Conservation (phyloP, 2,797 vertebrate genomes). For the Knipowitschia caucasica region DNA sequence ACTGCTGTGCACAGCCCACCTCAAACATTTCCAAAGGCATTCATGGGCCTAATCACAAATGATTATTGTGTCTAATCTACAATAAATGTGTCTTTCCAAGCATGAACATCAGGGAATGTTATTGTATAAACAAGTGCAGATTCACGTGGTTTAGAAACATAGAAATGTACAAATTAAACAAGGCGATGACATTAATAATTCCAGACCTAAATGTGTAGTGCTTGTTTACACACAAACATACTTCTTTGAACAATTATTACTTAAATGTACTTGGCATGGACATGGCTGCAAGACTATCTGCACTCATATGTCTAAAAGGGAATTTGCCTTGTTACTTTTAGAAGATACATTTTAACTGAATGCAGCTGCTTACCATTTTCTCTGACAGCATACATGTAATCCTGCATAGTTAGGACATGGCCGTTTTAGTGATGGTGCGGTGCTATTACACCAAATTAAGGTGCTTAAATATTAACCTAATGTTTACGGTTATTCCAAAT, state of each 20-base stretch:
- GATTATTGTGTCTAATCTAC: conserved; percentile 1
- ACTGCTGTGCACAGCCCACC: conserved; percentile 2
- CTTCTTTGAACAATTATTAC: not conserved
- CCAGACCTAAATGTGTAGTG: conserved; percentile 15
- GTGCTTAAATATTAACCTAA: not conserved
- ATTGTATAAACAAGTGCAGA: no score
- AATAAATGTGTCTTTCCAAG: conserved; percentile 36
- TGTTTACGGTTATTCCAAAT: conserved; percentile 7
- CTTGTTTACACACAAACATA: conserved; percentile 19
- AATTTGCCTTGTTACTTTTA: no score
- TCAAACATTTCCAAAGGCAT: conserved; percentile 5
- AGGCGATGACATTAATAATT: no score
- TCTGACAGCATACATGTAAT: not conserved
- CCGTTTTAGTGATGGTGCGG: not conserved
- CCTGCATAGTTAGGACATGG: not conserved
- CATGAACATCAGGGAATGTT: conserved; percentile 51
- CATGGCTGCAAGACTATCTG: not conserved
- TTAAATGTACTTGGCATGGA: not conserved
- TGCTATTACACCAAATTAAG: not conserved
- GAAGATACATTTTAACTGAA: no score
- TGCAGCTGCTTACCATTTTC: not conserved
- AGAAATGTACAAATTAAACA: no score
- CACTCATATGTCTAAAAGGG: no score
- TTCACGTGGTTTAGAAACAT: no score
- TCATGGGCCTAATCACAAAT: conserved; percentile 6